Evolutionary conservation across 2,113 vertebrate genomes (phyloP), one percentile per base, ranked within the genome.

Genomic region (Meleagris gallopavo): DNA sequence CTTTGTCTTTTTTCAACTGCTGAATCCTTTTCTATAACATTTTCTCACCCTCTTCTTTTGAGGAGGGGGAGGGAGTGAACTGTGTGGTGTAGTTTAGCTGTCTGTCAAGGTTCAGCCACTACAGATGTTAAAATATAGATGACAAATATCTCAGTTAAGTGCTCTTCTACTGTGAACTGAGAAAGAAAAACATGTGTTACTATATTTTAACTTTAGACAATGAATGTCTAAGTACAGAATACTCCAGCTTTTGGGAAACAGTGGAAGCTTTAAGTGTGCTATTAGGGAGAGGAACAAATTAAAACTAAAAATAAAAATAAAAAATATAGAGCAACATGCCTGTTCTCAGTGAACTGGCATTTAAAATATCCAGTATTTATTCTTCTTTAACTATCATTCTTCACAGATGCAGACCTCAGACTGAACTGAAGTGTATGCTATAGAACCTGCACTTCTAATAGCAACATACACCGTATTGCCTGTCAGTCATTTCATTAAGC

Each of bases 401-500:
- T 81, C 70, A 69, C 34, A 80, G 76, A 64, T 55, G 45, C 3
- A n/a, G 21, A 16, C 3, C 45, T 94, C 94, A 86, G 71, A 40
- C 12, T 70, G 45, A 84, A 61, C 41, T 79, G 72, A 90, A 94
- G 27, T 70, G 18, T 79, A 22, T 86, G 40, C 54, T 90, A 40
- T 36, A 81, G 77, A 93, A 46, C 52, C 48, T 89, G n/a, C 2
- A 1, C 13, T 79, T 36, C 50, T 80, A 55, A 62, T 72, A 80
- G 29, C 90, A 86, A 40, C 38, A 75, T 81, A 11, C 22, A 90
- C 89, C 93, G 70, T 76, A 92, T 34, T 81, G 69, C 12, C 72
- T 86, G 69, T 66, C 93, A 92, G 52, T 95, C 50, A 92, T 91
- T 96, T 94, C 85, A 83, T 93, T 92, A 94, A 94, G n/a, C 34